phyloP scores from a whole-genome alignment of 2,113 vertebrate species.

The Notechis scutatus region DNA sequence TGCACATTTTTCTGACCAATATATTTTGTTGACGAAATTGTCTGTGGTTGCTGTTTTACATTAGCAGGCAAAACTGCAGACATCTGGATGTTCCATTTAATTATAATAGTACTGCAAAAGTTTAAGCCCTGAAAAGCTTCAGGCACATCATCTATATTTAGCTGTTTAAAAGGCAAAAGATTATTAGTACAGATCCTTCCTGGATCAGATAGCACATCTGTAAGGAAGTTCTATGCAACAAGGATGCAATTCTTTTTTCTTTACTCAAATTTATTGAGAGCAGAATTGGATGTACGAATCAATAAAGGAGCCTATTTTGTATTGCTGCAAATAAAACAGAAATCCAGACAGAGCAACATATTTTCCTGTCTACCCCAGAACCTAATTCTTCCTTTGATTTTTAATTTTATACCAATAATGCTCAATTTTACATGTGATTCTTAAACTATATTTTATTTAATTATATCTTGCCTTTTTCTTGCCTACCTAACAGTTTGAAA shows the following conservation, averaged over 20 bases:
- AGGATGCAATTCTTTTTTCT: background rate
- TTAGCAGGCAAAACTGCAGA: background rate
- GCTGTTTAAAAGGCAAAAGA: background rate
- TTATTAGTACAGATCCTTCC: background rate
- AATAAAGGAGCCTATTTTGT: background rate
- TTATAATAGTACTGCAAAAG: background rate
- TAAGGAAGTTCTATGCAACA: background rate
- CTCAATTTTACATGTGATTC: background rate
- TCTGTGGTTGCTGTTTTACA: background rate
- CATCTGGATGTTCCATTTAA: constrained; percentile 6
- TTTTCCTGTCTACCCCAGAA: background rate
- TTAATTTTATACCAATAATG: background rate
- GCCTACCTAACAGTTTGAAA: background rate
- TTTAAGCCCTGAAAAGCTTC: constrained; percentile 1
- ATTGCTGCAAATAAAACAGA: background rate
- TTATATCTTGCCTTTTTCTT: background rate
- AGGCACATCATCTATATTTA: background rate
- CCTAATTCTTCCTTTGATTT: background rate
- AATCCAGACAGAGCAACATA: background rate
- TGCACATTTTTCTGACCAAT: background rate
- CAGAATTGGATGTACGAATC: background rate
- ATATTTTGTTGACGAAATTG: background rate
- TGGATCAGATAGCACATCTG: background rate
- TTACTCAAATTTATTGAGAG: background rate
- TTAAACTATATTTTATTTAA: background rate